Conservation (phyloP, 2,797 vertebrate genomes). For the Spinus olivaceus region DNA sequence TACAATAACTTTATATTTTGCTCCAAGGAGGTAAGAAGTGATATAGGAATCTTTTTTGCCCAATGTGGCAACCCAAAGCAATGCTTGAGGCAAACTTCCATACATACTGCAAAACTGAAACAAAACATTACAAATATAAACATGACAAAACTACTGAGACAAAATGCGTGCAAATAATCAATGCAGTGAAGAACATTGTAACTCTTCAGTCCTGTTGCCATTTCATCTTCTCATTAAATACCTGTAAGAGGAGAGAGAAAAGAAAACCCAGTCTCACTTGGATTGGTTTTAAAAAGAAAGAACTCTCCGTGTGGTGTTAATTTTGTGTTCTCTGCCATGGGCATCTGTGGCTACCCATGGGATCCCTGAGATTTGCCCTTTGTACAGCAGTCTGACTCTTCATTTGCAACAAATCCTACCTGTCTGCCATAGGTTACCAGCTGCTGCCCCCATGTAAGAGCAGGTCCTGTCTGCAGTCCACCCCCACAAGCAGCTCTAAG, state of each 20-base stretch:
- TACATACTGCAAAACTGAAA: neutral
- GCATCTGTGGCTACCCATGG: neutral
- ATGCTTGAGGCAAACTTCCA: neutral
- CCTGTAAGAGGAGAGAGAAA: neutral
- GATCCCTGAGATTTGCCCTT: neutral
- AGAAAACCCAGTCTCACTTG: neutral
- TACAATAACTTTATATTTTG: neutral
- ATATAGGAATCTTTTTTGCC: neutral
- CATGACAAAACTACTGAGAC: neutral
- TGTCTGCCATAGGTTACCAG: neutral
- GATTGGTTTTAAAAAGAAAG: neutral
- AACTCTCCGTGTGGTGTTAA: neutral
- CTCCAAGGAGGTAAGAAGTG: neutral
- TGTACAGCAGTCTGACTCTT: neutral
- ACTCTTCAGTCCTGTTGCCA: neutral
- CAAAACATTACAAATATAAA: neutral
- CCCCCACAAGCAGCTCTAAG: neutral
- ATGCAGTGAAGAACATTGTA: neutral
- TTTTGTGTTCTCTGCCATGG: neutral
- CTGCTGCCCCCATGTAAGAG: neutral
- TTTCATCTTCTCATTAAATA: neutral
- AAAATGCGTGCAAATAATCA: neutral
- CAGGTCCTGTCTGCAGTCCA: neutral
- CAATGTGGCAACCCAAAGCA: neutral
- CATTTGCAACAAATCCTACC: neutral